Conservation (phyloP, 1,140 invertebrate species). For the Mycetomoellerius zeteki region DNA sequence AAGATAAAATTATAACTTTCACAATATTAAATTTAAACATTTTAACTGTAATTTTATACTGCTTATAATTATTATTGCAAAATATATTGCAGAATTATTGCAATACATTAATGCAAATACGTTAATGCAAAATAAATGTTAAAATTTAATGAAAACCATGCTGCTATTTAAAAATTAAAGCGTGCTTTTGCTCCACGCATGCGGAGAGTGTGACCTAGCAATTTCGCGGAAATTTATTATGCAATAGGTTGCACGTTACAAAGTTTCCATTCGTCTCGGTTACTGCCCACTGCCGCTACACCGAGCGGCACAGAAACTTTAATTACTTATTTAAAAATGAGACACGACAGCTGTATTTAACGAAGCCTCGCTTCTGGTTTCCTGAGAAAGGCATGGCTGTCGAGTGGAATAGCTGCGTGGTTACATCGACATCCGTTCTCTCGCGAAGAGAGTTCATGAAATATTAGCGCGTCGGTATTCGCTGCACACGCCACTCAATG, state of each 20-base stretch:
- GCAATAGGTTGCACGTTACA: background rate
- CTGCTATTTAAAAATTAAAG: conserved; percentile 23
- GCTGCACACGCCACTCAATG: conserved; percentile 5
- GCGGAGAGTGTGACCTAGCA: background rate
- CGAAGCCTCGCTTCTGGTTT: background rate
- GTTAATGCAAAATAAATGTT: too few relatives aligned
- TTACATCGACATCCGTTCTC: conserved; percentile 40
- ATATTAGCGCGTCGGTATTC: conserved; percentile 48
- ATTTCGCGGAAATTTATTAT: conserved; percentile 35
- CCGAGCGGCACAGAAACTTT: conserved; percentile 1
- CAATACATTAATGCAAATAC: background rate
- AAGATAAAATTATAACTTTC: background rate
- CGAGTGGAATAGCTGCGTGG: conserved; percentile 18
- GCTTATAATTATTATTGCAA: background rate
- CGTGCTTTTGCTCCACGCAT: background rate
- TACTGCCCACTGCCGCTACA: background rate
- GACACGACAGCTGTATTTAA: conserved; percentile 32
- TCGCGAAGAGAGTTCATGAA: conserved; percentile 36
- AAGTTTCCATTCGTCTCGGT: conserved; percentile 20
- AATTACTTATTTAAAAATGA: conserved; percentile 57
- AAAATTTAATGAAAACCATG: background rate
- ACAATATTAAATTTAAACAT: background rate
- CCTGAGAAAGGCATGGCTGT: background rate
- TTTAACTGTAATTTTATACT: background rate
- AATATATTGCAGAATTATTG: background rate